phyloP scores from a whole-genome alignment of 2,113 vertebrate species.

The Entelurus aequoreus region DNA sequence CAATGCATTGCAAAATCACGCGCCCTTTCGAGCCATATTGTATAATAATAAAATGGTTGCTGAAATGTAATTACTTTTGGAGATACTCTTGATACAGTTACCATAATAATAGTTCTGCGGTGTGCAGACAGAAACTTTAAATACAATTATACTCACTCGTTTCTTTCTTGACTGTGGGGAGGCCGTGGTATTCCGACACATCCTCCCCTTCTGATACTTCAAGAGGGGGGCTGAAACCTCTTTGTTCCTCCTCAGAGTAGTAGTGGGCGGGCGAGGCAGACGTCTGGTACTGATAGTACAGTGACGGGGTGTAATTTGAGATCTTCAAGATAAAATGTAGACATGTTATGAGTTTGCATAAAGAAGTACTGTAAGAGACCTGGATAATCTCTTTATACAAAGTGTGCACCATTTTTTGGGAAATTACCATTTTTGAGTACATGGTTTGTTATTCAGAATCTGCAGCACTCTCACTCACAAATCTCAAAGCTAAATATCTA shows the following conservation, averaged over 20 bases:
- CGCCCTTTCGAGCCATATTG: too few relatives aligned
- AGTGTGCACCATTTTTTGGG: too few relatives aligned
- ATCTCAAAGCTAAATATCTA: too few relatives aligned
- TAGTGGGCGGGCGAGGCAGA: constrained; percentile 41
- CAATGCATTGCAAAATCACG: too few relatives aligned
- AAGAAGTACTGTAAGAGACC: background rate
- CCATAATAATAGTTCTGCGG: background rate
- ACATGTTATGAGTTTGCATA: constrained; percentile 2
- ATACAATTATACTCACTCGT: constrained; percentile 35
- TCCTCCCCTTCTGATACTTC: constrained; percentile 66
- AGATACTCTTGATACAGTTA: too few relatives aligned
- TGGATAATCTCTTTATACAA: constrained; percentile 2
- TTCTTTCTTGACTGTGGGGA: constrained; percentile 46
- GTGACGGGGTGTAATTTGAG: constrained; percentile 46
- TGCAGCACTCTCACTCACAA: too few relatives aligned
- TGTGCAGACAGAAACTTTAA: background rate
- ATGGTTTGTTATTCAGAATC: too few relatives aligned
- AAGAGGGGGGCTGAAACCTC: constrained; percentile 46
- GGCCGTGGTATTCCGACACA: constrained; percentile 39
- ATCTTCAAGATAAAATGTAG: constrained; percentile 47
- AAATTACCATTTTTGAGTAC: too few relatives aligned
- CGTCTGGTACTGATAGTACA: constrained; percentile 54
- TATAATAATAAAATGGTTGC: too few relatives aligned
- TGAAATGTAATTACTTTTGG: too few relatives aligned
- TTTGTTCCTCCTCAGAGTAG: constrained; percentile 55